A percentile compares a stretch with the other conserved stretches of the same genome.
phyloP scores from a whole-genome alignment of 2,113 vertebrate species.

The Entelurus aequoreus region DNA sequence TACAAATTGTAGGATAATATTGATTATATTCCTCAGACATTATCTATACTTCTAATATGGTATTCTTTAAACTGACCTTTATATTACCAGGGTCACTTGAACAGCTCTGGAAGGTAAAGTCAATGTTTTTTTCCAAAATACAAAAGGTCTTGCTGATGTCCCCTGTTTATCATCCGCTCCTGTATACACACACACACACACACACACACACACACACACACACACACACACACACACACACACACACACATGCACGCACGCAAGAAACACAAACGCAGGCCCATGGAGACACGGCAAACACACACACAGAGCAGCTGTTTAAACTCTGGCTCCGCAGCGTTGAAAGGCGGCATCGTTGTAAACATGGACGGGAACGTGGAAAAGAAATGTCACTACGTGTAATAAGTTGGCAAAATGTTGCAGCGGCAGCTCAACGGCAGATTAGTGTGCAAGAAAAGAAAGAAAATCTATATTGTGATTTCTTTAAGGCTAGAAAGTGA shows the following conservation, averaged over 20 bases:
- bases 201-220: too few species aligned
- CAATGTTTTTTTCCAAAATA: constrained; percentile 39
- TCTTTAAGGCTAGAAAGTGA: too few species aligned
- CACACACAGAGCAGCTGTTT: constrained; percentile 54
- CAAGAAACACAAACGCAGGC: background rate
- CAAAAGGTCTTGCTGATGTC: constrained; percentile 57
- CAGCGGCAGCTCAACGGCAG: too few species aligned
- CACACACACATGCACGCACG: background rate
- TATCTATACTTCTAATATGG: too few species aligned
- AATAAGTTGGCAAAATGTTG: too few species aligned
- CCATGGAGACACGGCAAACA: background rate
- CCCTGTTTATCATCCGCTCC: constrained; percentile 31
- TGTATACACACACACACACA: background rate
- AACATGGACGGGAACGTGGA: constrained; percentile 24
- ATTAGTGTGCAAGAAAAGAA: too few species aligned
- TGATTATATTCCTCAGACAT: background rate
- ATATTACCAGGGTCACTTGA: constrained; percentile 34
- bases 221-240: background rate
- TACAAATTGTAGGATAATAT: background rate
- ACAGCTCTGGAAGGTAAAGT: constrained; percentile 45
- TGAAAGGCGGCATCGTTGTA: constrained; percentile 28
- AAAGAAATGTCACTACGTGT: constrained; percentile 26
- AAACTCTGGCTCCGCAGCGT: constrained; percentile 38
- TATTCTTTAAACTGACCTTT: constrained; percentile 19
- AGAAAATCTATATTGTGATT: too few species aligned